Base-by-base conservation (phyloP, 2,888 invertebrate genomes). In the Rotaria macrura region DNA sequence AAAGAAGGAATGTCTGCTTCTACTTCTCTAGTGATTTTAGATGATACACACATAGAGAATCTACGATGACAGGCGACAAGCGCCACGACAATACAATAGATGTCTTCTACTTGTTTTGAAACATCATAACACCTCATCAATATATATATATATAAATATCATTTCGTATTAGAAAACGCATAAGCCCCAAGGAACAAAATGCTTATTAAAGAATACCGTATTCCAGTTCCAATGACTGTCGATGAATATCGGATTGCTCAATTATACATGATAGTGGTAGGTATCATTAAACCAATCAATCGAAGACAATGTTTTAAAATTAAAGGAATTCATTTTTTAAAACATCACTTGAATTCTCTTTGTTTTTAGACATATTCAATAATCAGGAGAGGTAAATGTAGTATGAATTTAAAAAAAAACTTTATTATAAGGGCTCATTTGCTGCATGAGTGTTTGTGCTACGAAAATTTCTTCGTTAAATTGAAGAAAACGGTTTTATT, bases 191-290 rank as follows among this genome's bases (percentile, higher is more conserved):
- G 2, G 5, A 65, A n/a, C 74, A 65, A 84, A 79, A 99, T 99
- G 99, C 93, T 98, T 92, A 95, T 97, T 91, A 99, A 98, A 92
- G 99, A 99, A 92, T 99, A 99, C 92, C 94, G 97, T 89, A 99
- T 99, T 91, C 96, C 97, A 88, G 93, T 99, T 90, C 99, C 99
- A 84, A 94, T 99, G 88, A 96, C 97, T 57, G 97, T 98, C 88
- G 97, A 98, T 91, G 99, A 99, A 91, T 99, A 99, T 92, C 93
- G 96, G 88, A 97, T 99, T 88, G 99, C 98, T 87, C 99, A 99
- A 92, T 94, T 99, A 87, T 99, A 96, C 91, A 99, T 99, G 99
- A 99, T 99, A 43, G 43, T 79, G 25, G 79, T 79, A 79, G 14
- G 79, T 65, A 20, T 65, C 38, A 34, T 17, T 38, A 34, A 65